phyloP scores from a whole-genome alignment of 1,140 invertebrate genomes.

The Psilanteris sp. region DNA sequence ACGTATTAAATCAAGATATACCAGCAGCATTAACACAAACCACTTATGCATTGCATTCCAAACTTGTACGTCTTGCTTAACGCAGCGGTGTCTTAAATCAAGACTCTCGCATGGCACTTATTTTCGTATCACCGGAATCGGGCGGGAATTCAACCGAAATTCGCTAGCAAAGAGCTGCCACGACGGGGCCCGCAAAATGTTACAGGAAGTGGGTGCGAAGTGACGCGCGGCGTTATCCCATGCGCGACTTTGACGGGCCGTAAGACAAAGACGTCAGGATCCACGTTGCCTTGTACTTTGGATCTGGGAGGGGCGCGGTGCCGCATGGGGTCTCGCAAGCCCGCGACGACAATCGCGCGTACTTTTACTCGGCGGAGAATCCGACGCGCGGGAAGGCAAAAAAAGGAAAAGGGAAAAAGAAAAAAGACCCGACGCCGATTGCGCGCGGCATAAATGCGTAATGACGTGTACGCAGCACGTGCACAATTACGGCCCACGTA shows the following conservation, averaged over 20 bases:
- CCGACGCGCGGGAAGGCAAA: conserved; percentile 35
- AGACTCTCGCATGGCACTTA: too few species aligned
- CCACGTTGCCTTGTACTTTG: conserved; percentile 63
- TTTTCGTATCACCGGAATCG: too few species aligned
- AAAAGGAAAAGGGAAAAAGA: too few species aligned
- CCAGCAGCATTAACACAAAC: too few species aligned
- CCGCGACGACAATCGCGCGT: conserved; percentile 48
- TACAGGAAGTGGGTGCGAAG: conserved; percentile 17
- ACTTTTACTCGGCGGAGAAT: conserved; percentile 60
- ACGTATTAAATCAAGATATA: too few species aligned
- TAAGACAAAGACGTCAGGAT: conserved; percentile 59
- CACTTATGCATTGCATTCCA: too few species aligned
- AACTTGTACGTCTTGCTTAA: too few species aligned
- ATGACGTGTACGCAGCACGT: conserved; percentile 64
- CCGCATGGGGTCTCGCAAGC: conserved; percentile 37
- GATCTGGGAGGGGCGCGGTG: conserved; percentile 60
- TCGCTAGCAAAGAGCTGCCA: too few species aligned
- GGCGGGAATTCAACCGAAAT: too few species aligned
- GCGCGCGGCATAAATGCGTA: conserved; percentile 57
- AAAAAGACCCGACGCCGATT: conserved; percentile 45
- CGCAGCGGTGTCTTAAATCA: too few species aligned
- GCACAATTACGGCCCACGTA: conserved; percentile 62
- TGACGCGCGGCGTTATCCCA: conserved; percentile 5
- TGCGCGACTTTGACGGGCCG: conserved; percentile 26
- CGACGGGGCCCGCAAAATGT: too few species aligned